Percentiles rank a stretch among this genome's conserved stretches.
These are phyloP conservation scores for Trichomycterus rosablanca DNA, from an alignment of 2,113 vertebrate species.

Conservation along the genomic window DNA sequence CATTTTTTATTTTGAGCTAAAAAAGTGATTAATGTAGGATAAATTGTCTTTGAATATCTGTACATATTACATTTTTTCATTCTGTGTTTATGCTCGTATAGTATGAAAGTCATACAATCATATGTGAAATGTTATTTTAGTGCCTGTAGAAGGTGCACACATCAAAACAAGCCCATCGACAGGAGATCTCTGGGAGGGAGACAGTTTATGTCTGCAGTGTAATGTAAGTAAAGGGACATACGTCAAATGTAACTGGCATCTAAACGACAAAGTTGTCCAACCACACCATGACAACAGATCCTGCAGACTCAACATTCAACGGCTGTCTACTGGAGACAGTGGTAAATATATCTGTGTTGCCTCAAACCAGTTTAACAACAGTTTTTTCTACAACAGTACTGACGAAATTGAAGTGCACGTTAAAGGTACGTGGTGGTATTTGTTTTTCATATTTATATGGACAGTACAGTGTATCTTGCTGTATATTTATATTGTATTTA, in stretches of 20 bases:
- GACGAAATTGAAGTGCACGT: conserved; percentile 41
- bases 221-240: conserved; percentile 39
- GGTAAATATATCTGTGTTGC: conserved; percentile 56
- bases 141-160: conserved; percentile 36
- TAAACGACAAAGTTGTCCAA: conserved; percentile 29
- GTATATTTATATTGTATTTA: too few relatives aligned
- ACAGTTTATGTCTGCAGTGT: conserved; percentile 46
- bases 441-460: too few relatives aligned
- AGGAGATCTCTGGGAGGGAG: conserved; percentile 50
- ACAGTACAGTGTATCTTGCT: too few relatives aligned
- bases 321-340: conserved; percentile 38
- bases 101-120: too few relatives aligned
- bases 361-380: conserved; percentile 44
- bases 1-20: too few relatives aligned
- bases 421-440: conserved; percentile 52
- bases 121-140: too few relatives aligned
- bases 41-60: too few relatives aligned
- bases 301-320: not conserved
- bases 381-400: conserved; percentile 10
- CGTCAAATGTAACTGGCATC: conserved; percentile 55
- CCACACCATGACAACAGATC: not conserved
- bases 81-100: too few relatives aligned
- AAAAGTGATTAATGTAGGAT: too few relatives aligned
- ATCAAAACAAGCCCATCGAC: conserved; percentile 10
- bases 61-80: too few relatives aligned